Base-by-base conservation (phyloP, 2,888 invertebrate genomes). In the Dasysyrphus albostriatus region DNA sequence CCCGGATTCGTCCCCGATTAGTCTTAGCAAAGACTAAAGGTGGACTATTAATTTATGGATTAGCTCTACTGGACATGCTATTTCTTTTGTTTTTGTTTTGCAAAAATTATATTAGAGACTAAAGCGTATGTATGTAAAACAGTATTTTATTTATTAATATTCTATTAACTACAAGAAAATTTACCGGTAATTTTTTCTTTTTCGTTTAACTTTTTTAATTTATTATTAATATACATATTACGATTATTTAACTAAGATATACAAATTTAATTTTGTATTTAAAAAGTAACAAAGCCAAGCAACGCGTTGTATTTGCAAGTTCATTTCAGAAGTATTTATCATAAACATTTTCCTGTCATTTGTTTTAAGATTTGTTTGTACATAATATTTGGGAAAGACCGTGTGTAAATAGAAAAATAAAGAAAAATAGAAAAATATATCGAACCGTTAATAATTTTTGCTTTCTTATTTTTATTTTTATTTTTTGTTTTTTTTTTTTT, bases 11-110 rank as follows among this genome's bases (percentile, higher is more conserved):
- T 47, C 87, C 87, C 12, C 78, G 78, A 5, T 39, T 75, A 6
- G 69, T 73, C 9, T 61, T 75, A 14, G 87, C 87, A 0, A 78
- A 83, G 59, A 75, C 75, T 7, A 70, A 61, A 8, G 83, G 83
- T 34, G 87, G 87, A 70, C 87, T 78, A 9, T 42, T 87, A 8
- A 32, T 87, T 56, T 79, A 78, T 37, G 83, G 75, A 59, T 24
- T 87, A 65, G 83, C 83, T 14, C 24, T 75, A 4, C 65, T 87
- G 32, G 87, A 87, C 72, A 67, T 79, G 65, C 61, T 83, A 47
- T 67, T 87, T 87, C 78, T 83, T 75, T 72, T 87, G 32, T 87
- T 87, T 87, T 87, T 83, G 87, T 75, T 83, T 72, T 83, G 83
- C 83, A 87, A 87, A 83, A 87, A 83, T 44, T 82, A 32, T 79